Evolutionary conservation across 2,888 invertebrate genomes (phyloP).

Genomic region (Dione juno): DNA sequence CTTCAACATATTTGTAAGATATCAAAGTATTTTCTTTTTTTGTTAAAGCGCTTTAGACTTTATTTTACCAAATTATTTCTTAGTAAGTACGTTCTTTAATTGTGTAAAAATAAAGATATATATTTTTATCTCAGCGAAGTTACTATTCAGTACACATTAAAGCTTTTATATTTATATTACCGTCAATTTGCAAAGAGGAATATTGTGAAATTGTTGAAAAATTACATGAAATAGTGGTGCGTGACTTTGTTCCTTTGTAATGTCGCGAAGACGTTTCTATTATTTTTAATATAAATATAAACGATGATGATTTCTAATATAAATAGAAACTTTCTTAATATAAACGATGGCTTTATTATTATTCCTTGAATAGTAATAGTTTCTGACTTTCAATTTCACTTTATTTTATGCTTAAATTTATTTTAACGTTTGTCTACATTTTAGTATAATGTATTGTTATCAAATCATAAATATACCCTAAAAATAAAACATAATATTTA

Average conservation of each 20-base stretch:
- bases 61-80: constrained; percentile 9
- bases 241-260: constrained; percentile 52
- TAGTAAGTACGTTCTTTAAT: constrained; percentile 5
- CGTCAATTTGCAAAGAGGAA: background rate
- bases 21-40: constrained; percentile 12
- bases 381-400: too few relatives aligned
- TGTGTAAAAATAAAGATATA: background rate
- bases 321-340: too few relatives aligned
- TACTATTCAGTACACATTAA: background rate
- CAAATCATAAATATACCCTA: too few relatives aligned
- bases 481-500: too few relatives aligned
- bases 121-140: background rate
- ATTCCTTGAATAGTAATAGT: too few relatives aligned
- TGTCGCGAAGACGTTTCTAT: constrained; percentile 49
- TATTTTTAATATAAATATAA: too few relatives aligned
- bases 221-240: constrained; percentile 50
- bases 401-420: too few relatives aligned
- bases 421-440: too few relatives aligned
- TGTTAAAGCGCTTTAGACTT: background rate
- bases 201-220: constrained; percentile 43
- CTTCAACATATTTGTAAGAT: constrained; percentile 23
- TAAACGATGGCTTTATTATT: too few relatives aligned
- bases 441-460: too few relatives aligned
- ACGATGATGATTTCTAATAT: too few relatives aligned
- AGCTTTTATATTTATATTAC: background rate